Conservation (phyloP, 2,113 vertebrate genomes). For the Sapajus apella region DNA sequence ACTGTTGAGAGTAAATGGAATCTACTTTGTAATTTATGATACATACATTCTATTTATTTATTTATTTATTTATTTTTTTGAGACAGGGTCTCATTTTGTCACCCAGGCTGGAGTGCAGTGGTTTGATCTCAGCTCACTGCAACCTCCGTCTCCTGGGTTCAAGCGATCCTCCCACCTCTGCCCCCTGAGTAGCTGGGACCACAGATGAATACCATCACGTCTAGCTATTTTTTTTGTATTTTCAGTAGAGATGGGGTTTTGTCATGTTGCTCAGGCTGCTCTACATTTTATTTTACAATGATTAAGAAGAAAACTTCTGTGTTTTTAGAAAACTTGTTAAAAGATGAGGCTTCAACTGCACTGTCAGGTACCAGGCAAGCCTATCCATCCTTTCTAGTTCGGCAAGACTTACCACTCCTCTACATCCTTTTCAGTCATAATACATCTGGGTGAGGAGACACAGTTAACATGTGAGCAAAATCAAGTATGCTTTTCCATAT, state of each 20-base stretch:
- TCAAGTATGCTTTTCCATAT: not conserved
- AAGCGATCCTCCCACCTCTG: no score
- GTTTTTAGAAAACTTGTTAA: not conserved
- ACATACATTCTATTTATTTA: no score
- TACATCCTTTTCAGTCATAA: not conserved
- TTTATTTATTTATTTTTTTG: no score
- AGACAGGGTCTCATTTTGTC: no score
- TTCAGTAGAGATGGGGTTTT: no score
- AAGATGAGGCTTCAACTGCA: not conserved
- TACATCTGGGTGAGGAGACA: not conserved
- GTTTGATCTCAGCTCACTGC: no score
- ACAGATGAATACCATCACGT: no score
- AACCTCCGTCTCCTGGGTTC: no score
- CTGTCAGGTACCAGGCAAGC: not conserved
- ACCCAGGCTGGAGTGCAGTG: no score
- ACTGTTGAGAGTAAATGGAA: not conserved
- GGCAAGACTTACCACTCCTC: not conserved
- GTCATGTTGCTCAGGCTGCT: no score
- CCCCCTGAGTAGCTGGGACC: no score
- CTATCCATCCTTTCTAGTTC: not conserved
- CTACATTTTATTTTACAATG: not conserved
- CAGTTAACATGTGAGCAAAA: not conserved
- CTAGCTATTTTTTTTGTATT: no score
- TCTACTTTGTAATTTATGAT: not conserved
- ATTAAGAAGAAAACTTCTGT: not conserved